Percentiles rank a stretch among this genome's conserved stretches.
Conservation (phyloP, 2,113 vertebrate genomes). For the Ardeotis arabs region DNA sequence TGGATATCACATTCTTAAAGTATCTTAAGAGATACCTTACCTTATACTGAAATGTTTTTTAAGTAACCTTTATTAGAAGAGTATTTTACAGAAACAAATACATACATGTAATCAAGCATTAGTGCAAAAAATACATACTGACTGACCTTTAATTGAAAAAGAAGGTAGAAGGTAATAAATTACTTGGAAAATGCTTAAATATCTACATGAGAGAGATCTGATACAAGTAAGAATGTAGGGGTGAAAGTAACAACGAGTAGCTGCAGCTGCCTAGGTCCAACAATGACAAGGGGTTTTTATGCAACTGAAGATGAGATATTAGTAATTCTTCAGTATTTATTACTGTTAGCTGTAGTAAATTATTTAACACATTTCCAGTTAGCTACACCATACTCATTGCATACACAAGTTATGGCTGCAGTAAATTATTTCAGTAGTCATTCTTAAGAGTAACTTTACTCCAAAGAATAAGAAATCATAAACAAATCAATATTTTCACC, state of each 20-base stretch:
- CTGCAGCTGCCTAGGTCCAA: neutral
- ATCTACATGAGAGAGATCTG: neutral
- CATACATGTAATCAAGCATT: neutral
- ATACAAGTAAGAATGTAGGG: neutral
- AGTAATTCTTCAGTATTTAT: neutral
- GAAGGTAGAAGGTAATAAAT: neutral
- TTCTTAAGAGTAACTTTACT: neutral
- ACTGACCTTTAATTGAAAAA: neutral
- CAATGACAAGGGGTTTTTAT: neutral
- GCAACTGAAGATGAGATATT: neutral
- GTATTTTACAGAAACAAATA: neutral
- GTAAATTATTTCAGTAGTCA: neutral
- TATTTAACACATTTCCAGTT: neutral
- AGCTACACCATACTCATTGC: neutral
- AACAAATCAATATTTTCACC: conserved; percentile 30
- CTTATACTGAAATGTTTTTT: neutral
- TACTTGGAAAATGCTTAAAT: neutral
- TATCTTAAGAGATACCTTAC: neutral
- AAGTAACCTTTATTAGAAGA: neutral
- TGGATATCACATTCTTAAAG: neutral
- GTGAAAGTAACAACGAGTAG: neutral
- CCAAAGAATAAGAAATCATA: conserved; percentile 10
- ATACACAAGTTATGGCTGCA: neutral
- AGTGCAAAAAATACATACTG: neutral
- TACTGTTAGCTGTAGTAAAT: neutral